Evolutionary conservation across 2,113 vertebrate genomes (phyloP).

Genomic region (Boulengeromyrus knoepffleri): DNA sequence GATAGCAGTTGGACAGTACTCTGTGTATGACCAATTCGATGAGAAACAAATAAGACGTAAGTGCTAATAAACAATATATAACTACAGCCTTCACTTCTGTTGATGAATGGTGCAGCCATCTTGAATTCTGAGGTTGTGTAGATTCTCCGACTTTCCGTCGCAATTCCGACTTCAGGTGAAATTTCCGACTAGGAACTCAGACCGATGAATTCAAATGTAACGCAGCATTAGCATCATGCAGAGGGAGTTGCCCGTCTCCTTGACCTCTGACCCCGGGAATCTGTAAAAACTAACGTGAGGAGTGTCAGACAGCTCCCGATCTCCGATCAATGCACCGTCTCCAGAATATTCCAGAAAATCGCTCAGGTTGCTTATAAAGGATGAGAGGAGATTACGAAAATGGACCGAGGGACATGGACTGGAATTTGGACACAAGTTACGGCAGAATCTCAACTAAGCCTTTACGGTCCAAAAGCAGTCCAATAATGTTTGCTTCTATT

Average conservation of each 20-base stretch:
- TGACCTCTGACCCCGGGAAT: background rate
- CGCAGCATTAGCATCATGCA: background rate
- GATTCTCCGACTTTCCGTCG: background rate
- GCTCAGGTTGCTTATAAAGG: background rate
- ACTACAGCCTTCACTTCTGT: no score
- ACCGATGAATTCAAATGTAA: background rate
- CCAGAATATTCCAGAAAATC: background rate
- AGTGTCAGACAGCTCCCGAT: background rate
- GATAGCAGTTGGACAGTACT: background rate
- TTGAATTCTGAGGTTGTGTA: background rate
- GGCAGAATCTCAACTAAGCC: background rate
- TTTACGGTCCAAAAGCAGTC: background rate
- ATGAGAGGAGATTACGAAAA: background rate
- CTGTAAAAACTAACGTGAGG: background rate
- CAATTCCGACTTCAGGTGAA: background rate
- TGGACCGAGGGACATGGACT: background rate
- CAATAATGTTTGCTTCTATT: background rate
- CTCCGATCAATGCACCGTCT: no score
- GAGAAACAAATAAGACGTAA: no score
- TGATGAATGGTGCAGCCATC: background rate
- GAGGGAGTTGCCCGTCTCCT: background rate
- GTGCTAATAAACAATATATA: no score
- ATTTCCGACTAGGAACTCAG: background rate
- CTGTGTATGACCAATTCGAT: no score
- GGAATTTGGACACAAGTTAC: background rate